Evolutionary conservation across 2,888 invertebrate genomes (phyloP).

Genomic region (Nomada hirtipes): DNA sequence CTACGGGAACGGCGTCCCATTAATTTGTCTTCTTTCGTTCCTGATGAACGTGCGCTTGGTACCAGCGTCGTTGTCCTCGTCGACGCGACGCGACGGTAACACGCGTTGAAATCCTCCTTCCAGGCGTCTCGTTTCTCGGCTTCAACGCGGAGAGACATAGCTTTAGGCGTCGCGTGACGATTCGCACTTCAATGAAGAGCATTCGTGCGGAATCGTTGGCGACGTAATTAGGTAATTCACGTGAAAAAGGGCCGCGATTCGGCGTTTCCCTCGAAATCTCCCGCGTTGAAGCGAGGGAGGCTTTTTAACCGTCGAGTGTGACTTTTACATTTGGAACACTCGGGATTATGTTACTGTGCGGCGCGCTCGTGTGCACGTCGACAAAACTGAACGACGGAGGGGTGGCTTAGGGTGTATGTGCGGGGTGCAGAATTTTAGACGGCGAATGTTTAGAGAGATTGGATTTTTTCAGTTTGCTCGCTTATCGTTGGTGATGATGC

Average conservation of each 20-base stretch:
- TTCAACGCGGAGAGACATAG: neutral
- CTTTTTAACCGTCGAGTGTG: neutral
- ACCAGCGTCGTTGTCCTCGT: neutral
- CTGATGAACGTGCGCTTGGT: neutral
- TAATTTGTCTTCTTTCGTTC: conserved; percentile 6
- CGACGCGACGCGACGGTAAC: neutral
- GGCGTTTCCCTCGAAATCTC: neutral
- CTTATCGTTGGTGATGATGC: neutral
- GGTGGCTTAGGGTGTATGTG: neutral
- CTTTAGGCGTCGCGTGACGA: neutral
- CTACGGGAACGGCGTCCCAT: neutral
- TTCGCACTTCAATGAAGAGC: conserved; percentile 7
- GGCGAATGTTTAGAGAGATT: neutral
- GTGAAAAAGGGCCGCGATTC: neutral
- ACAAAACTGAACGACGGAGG: neutral
- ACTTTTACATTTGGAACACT: neutral
- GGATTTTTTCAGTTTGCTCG: neutral
- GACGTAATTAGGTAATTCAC: conserved; percentile 33
- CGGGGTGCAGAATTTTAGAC: neutral
- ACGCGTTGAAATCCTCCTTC: neutral
- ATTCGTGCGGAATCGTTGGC: conserved; percentile 20
- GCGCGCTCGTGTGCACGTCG: too few species aligned
- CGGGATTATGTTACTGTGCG: neutral
- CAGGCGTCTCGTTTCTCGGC: neutral
- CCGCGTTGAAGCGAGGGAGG: neutral